Evolutionary conservation across 1,140 invertebrate species (phyloP).

Genomic region (Rhizoglyphus robini): DNA sequence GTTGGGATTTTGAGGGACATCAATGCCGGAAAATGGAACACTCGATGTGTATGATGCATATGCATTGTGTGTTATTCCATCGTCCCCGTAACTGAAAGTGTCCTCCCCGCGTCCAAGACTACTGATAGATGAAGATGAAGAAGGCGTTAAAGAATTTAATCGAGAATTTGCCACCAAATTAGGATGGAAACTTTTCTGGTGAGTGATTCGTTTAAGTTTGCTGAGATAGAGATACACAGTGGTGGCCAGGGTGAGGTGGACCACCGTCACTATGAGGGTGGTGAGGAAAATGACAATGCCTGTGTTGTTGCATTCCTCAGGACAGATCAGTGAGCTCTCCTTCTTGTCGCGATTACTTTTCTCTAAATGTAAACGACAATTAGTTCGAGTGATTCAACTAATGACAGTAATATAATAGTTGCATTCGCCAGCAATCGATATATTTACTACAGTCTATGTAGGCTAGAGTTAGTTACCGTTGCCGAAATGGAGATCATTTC

Average conservation of each 20-base stretch:
- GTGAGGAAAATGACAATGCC: slow-evolving; percentile 20
- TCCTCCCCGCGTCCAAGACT: neutral
- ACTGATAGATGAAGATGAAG: neutral
- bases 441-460: too few relatives aligned
- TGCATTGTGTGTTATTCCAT: too few relatives aligned
- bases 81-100: too few relatives aligned
- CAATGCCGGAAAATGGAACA: too few relatives aligned
- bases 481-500: too few relatives aligned
- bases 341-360: neutral
- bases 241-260: slow-evolving; percentile 6
- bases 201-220: slow-evolving; percentile 10
- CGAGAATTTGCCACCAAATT: neutral
- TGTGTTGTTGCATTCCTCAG: slow-evolving; percentile 5
- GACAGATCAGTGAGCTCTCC: neutral
- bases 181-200: slow-evolving; percentile 5
- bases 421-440: neutral
- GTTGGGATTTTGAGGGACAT: neutral
- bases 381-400: neutral
- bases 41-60: too few relatives aligned
- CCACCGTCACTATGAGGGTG: slow-evolving; percentile 16
- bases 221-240: slow-evolving; percentile 20
- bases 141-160: neutral
- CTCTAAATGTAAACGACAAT: neutral
- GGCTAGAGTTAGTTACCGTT: too few relatives aligned
- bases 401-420: too few relatives aligned